Evolutionary conservation across 2,797 vertebrate genomes (phyloP).

Genomic region (Phrynocephalus guinanensis): DNA sequence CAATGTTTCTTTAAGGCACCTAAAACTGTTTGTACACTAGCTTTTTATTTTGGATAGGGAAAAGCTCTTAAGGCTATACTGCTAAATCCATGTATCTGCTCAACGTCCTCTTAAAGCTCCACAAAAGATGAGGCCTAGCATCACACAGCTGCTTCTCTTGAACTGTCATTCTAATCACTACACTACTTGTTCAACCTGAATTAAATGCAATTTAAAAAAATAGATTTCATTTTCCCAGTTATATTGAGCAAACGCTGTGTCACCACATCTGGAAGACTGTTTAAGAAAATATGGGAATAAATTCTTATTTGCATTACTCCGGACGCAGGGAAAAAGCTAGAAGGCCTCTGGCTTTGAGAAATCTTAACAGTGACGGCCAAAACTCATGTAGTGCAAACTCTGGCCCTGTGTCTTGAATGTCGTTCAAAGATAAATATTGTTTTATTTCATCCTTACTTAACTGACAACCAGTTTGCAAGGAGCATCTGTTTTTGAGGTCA

Average conservation of each 20-base stretch:
- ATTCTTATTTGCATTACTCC: constrained; percentile 2
- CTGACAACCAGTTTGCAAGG: constrained; percentile 15
- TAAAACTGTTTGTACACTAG: too few species aligned
- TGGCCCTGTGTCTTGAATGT: not conserved
- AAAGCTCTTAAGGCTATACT: too few species aligned
- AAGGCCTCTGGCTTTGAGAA: constrained; percentile 9
- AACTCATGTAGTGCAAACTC: accelerated
- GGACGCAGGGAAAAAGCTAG: constrained; percentile 4
- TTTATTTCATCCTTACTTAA: constrained; percentile 34
- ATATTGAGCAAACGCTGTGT: not conserved
- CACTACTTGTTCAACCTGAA: not conserved
- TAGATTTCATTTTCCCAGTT: not conserved
- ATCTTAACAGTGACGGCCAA: not conserved
- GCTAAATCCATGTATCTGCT: too few species aligned
- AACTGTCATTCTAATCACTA: too few species aligned
- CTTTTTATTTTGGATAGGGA: too few species aligned
- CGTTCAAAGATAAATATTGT: not conserved
- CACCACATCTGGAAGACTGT: not conserved
- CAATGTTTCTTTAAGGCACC: too few species aligned
- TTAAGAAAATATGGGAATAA: not conserved
- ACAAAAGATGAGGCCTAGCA: too few species aligned
- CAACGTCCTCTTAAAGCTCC: too few species aligned
- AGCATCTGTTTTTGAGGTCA: constrained; percentile 39
- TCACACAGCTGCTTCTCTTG: too few species aligned
- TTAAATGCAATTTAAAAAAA: not conserved